Conservation (phyloP, 2,888 invertebrate genomes). For the Cheilosia variabilis region DNA sequence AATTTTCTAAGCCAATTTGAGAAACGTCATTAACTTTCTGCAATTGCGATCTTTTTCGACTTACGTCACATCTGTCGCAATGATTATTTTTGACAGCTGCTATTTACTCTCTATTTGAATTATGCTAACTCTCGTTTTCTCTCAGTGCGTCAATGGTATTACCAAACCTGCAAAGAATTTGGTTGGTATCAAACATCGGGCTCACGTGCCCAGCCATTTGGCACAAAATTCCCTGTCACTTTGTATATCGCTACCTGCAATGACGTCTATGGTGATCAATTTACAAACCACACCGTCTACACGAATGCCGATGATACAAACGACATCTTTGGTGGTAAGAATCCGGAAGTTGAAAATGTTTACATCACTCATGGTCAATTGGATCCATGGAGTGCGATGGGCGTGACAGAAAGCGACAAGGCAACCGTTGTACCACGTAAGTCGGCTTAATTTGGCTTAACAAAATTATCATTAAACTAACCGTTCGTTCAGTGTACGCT, state of each 20-base stretch:
- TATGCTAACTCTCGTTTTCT: not conserved
- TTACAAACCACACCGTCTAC: conserved; percentile 76
- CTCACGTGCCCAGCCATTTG: conserved; percentile 86
- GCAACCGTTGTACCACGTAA: conserved; percentile 80
- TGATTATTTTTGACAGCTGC: too few relatives aligned
- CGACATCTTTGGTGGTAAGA: conserved; percentile 84
- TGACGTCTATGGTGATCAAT: conserved; percentile 79
- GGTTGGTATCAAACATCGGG: conserved; percentile 92
- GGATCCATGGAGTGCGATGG: conserved; percentile 86
- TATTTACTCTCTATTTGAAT: too few relatives aligned
- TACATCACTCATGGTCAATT: conserved; percentile 85
- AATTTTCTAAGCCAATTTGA: too few relatives aligned
- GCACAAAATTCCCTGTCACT: conserved; percentile 80
- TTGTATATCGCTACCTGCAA: conserved; percentile 79
- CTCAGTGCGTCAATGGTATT: conserved; percentile 90
- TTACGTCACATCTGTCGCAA: too few relatives aligned
- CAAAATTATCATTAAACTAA: not conserved
- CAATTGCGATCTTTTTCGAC: too few relatives aligned
- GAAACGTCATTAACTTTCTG: too few relatives aligned
- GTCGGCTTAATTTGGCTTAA: not conserved
- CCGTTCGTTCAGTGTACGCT: conserved; percentile 74
- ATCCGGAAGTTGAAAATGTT: conserved; percentile 84
- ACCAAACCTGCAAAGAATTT: conserved; percentile 94
- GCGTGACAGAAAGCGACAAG: conserved; percentile 80
- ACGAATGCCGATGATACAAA: conserved; percentile 82